These are phyloP conservation scores for Hipposideros larvatus DNA, from an alignment of 2,797 vertebrate species.

Conservation along the genomic window DNA sequence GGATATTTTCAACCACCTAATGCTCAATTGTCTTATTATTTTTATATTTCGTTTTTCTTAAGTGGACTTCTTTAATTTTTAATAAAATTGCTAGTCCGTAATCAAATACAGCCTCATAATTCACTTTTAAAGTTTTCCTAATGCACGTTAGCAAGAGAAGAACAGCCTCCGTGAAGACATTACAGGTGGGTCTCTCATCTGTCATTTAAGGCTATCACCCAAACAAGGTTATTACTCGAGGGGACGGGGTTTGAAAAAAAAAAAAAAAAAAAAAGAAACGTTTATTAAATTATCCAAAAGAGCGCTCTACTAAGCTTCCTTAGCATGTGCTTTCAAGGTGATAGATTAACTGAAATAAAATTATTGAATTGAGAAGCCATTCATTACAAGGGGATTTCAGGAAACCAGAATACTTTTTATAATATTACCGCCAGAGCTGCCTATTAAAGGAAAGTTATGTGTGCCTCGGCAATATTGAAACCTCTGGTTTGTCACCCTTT, in stretches of 20 bases:
- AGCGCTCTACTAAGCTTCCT: constrained; percentile 63
- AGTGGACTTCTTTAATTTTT: constrained; percentile 78
- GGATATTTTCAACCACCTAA: not conserved
- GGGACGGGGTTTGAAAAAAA: constrained; percentile 46
- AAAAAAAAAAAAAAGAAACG: constrained; percentile 80
- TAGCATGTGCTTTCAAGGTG: constrained; percentile 79
- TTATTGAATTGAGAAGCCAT: constrained; percentile 81
- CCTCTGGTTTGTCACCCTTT: constrained; percentile 66
- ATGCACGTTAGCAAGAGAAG: constrained; percentile 76
- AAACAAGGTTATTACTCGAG: constrained; percentile 66
- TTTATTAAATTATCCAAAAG: constrained; percentile 86
- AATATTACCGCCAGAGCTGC: constrained; percentile 66
- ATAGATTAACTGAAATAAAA: constrained; percentile 84
- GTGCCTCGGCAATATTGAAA: constrained; percentile 68
- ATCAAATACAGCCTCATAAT: constrained; percentile 84
- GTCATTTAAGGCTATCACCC: constrained; percentile 73
- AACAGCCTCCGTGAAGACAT: constrained; percentile 64
- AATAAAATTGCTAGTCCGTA: constrained; percentile 88
- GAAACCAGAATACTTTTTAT: constrained; percentile 74
- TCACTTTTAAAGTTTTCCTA: constrained; percentile 85
- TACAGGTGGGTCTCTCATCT: constrained; percentile 74
- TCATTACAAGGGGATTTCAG: constrained; percentile 80
- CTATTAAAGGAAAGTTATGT: constrained; percentile 75
- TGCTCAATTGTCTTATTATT: not conserved
- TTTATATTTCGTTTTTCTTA: constrained; percentile 48